phyloP scores from a whole-genome alignment of 2,797 vertebrate species.

The Hapalemur alaotrensis region DNA sequence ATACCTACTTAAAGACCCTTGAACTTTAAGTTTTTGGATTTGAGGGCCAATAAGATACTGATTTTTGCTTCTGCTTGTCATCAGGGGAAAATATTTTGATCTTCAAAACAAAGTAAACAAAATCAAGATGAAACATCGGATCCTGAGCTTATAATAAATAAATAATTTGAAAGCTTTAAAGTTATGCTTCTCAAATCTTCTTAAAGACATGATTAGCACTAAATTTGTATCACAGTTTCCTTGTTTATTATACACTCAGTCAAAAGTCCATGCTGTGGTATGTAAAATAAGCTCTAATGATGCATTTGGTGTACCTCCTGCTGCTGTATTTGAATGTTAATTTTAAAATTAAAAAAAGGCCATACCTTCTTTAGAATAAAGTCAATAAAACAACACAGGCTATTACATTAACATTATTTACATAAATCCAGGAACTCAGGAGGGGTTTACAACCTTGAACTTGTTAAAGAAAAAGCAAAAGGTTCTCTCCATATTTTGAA shows the following conservation, averaged over 20 bases:
- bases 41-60: background rate
- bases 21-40: background rate
- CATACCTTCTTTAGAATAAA: background rate
- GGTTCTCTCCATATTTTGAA: background rate
- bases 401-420: background rate
- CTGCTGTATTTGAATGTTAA: background rate
- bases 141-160: background rate
- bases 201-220: background rate
- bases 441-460: background rate
- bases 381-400: background rate
- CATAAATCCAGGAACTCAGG: background rate
- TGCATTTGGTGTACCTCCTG: background rate
- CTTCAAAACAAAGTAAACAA: background rate
- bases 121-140: background rate
- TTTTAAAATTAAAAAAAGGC: background rate
- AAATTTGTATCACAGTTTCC: background rate
- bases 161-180: background rate
- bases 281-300: background rate
- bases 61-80: background rate
- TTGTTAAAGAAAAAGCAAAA: background rate
- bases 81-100: background rate
- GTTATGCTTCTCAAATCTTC: background rate
- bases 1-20: background rate
- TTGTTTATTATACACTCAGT: background rate
- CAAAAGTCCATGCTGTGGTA: background rate